Evolutionary conservation across 2,888 invertebrate genomes (phyloP), one percentile per base, ranked within the genome.

Genomic region (Stenoptilia bipunctidactyla): DNA sequence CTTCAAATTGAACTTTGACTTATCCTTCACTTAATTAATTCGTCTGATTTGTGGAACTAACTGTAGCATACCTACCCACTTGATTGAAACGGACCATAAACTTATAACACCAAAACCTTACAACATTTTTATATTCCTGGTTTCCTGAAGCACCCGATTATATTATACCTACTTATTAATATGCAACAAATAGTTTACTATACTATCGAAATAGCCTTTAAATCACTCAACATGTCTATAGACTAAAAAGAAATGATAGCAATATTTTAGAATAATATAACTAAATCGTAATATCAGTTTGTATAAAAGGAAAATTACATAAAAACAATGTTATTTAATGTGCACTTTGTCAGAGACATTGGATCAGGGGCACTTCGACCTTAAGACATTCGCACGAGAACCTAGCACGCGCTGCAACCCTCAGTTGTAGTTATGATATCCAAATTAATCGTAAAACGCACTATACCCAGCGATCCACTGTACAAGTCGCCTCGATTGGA

Each of bases 221-320:
- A 55, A 66, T 69, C 71, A 66, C 71, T 76, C 66, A 69, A 69
- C 69, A 66, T 66, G 66, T 75, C 73, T 80, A 76, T 83, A 80
- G 83, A 80, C 80, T 82, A 76, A 80, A 76, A 68, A 73, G 79
- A 75, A 83, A 80, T 69, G 76, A 83, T 82, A 83, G 83, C 83
- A 83, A 82, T 83, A 83, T 77, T 75, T 75, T 80, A 83, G 83
- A 75, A 53, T 83, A 82, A 77, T 76, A 66, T 82, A 75, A 73
- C 72, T 73, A 74, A 77, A 75, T 75, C 66, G 67, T 76, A 74
- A 66, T 79, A 80, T 80, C 79, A 75, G 79, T 80, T 82, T 80
- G 72, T 80, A 76, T 79, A 77, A 77, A 73, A 62, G 61, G 62
- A 69, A 66, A 69, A 70, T 64, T 66, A 63, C 70, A 67, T 59